Conservation (phyloP, 2,113 vertebrate genomes). For the Melanotaenia duboulayi region DNA sequence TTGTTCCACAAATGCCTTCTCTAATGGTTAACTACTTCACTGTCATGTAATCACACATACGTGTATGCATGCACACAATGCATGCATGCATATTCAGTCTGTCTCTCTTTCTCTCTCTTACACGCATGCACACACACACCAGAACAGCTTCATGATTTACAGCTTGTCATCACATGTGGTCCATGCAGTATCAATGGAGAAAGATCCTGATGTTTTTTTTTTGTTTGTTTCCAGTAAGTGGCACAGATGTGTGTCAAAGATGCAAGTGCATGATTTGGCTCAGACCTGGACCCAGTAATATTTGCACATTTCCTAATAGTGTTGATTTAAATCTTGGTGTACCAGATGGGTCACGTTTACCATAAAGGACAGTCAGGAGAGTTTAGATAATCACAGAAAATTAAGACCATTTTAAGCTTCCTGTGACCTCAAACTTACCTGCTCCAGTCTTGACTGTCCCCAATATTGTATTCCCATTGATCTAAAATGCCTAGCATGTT, state of each 20-base stretch:
- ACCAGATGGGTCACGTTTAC: conserved; percentile 33
- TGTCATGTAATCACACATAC: conserved; percentile 6
- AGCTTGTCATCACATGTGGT: conserved; percentile 59
- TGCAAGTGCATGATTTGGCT: conserved; percentile 65
- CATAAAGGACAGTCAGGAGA: conserved; percentile 36
- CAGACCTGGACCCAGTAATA: conserved; percentile 56
- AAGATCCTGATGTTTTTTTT: conserved; percentile 45
- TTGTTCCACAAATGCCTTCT: conserved; percentile 38
- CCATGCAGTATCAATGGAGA: conserved; percentile 80
- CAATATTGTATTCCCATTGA: conserved; percentile 25
- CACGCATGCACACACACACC: conserved; percentile 32
- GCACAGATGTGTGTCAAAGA: conserved; percentile 67
- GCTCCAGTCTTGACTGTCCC: conserved; percentile 34
- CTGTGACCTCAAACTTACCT: conserved; percentile 32
- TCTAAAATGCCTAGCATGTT: conserved; percentile 34
- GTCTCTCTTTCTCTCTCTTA: conserved; percentile 1
- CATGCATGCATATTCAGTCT: conserved; percentile 33
- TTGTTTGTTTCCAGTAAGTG: conserved; percentile 38
- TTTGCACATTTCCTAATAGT: conserved; percentile 37
- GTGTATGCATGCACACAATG: conserved; percentile 29
- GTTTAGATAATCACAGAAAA: conserved; percentile 30
- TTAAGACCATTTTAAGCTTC: not conserved
- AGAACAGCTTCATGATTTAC: conserved; percentile 53
- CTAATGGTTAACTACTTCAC: conserved; percentile 39
- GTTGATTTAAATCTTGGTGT: conserved; percentile 25